Conservation (phyloP, 2,113 vertebrate species). For the Conger conger region DNA sequence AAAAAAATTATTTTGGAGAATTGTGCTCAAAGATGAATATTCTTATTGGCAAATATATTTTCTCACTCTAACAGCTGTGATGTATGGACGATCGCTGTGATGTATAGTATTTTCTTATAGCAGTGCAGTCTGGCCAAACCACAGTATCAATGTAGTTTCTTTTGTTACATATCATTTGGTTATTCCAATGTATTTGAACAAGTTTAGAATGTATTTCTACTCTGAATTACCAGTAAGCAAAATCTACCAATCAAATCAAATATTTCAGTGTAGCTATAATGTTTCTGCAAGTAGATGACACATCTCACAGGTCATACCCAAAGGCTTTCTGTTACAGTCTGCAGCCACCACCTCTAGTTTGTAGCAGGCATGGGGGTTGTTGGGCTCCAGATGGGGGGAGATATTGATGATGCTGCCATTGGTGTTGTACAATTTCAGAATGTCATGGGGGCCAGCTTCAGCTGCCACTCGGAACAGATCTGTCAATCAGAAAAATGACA, state of each 20-base stretch:
- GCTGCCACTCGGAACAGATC: constrained; percentile 73
- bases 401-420: constrained; percentile 77
- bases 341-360: constrained; percentile 74
- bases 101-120: not conserved
- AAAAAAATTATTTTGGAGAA: not conserved
- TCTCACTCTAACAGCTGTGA: not conserved
- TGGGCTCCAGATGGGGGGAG: constrained; percentile 66
- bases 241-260: not conserved
- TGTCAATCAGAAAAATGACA: constrained; percentile 32
- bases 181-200: not conserved
- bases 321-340: constrained; percentile 68
- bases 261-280: not conserved
- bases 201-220: not conserved
- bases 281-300: no score
- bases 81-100: not conserved
- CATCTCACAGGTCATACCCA: constrained; percentile 55
- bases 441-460: constrained; percentile 72
- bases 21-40: not conserved
- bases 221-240: not conserved
- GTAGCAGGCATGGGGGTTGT: constrained; percentile 62
- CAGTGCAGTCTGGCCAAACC: constrained; percentile 48
- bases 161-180: not conserved
- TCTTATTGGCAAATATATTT: not conserved
- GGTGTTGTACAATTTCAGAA: constrained; percentile 74
- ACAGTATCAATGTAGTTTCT: constrained; percentile 18